Conservation (phyloP, 2,797 vertebrate species). For the Pipistrellus pipistrellus region DNA sequence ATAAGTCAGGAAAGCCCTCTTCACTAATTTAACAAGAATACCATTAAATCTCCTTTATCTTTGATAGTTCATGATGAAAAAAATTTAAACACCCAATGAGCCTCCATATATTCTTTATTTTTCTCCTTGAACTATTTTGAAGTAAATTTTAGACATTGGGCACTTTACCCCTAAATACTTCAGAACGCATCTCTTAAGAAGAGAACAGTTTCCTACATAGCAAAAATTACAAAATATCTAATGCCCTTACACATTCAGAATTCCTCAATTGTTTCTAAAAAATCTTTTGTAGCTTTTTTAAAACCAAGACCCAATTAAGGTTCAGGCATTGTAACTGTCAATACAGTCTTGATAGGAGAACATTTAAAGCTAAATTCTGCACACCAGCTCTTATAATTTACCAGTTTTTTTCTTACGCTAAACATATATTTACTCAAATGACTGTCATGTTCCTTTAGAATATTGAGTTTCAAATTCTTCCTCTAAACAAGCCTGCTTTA, state of each 20-base stretch:
- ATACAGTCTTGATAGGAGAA: conserved; percentile 50
- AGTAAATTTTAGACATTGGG: conserved; percentile 36
- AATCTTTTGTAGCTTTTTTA: background rate
- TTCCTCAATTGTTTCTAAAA: conserved; percentile 40
- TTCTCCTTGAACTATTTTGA: conserved; percentile 18
- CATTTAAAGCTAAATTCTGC: conserved; percentile 58
- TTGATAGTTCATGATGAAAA: conserved; percentile 37
- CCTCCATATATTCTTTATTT: background rate
- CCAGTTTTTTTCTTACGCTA: conserved; percentile 48
- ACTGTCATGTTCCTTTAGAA: conserved; percentile 63
- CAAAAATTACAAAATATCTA: background rate
- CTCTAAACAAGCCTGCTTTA: conserved; percentile 43
- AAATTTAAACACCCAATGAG: background rate
- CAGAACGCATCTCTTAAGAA: background rate
- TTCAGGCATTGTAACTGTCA: conserved; percentile 54
- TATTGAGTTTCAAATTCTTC: conserved; percentile 60
- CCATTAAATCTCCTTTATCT: conserved; percentile 6
- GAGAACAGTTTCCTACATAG: conserved; percentile 31
- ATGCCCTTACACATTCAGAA: conserved; percentile 7
- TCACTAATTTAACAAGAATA: conserved; percentile 52
- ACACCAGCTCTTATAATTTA: conserved; percentile 40
- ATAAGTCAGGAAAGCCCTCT: background rate
- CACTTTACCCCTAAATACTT: conserved; percentile 49
- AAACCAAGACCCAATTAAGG: background rate
- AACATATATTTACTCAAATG: conserved; percentile 60